Evolutionary conservation across 2,797 vertebrate genomes (phyloP), one percentile per base, ranked within the genome.

Genomic region (Bradypodion ventrale): DNA sequence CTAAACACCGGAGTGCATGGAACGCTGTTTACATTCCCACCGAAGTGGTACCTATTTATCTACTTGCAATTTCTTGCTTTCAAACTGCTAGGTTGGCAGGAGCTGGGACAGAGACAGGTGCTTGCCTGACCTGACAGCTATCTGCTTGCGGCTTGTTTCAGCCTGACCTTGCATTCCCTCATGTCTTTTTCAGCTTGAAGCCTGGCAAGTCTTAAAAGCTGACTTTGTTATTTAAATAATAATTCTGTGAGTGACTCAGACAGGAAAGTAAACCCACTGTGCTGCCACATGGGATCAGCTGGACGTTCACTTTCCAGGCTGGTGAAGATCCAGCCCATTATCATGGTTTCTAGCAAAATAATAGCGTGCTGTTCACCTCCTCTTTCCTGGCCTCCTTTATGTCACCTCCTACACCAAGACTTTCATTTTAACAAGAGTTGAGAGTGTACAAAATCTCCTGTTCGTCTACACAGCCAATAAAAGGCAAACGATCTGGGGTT

Each of bases 201-300:
- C 25, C 37, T 81, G 78, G 79, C 80, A 85, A 35, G 85, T 52
- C 74, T 85, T 70, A 85, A 85, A 82, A 85, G 84, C 82, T 74
- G 76, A 66, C n/a, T 82, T 85, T 85, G 73, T 85, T 85, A 69
- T 81, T 42, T 85, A 85, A 85, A 85, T 85, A 85, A 76, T 42
- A 56, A 78, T 62, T 49, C 52, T 56, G 32, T 62, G 42, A 69
- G 73, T 85, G 73, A 85, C 56, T 85, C 73, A 81, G 27, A 52
- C 76, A 84, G 75, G 46, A 65, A 69, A 77, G 42, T 68, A 59
- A 56, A 37, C 49, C 66, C 19, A 80, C 78, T 49, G 78, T 32
- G 59, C 52, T 76, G 65, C 84, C 79, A 77, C 79, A 70, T 82
- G 73, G 79, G 59, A 85, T 74, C 84, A 82, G 84, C 65, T 76